Base-by-base conservation (phyloP, 2,113 vertebrate species). In the Silurus glanis region DNA sequence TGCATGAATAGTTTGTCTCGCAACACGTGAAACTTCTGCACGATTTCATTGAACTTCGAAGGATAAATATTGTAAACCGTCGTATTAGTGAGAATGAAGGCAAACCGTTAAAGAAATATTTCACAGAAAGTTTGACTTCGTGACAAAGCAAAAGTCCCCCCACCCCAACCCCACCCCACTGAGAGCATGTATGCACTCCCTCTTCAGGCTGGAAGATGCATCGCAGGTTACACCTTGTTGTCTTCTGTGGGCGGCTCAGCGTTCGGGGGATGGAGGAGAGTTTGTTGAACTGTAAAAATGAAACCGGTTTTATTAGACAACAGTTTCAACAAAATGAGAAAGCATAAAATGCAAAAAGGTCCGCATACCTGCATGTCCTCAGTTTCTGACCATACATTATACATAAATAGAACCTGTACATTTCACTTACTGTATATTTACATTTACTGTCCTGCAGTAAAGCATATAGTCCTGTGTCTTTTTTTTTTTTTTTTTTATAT, bases 211-310 rank as follows among this genome's bases (percentile, higher is more conserved):
- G 56, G 10, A 45, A 28, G n/a, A 58, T 9, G 62, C 0, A 45
- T 61, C 13, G 25, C 53, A 51, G 80, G 58, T 90, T 93, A 94
- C 87, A 94, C 94, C 13, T 64, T 82, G 2, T 95, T 94, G 83
- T 91, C 94, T 90, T 94, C 88, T 90, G 90, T 92, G 0, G 92
- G 91, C 0, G 96, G 94, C 90, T 97, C 95, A 17, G 95, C 93
- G 0, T 94, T 93, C 86, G 97, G 92, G 0, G 92, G 91, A 87
- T 96, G 94, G 88, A 96, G 94, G 0, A 94, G 94, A 8, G 95
- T 96, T 87, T 96, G 96, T 87, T 96, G 96, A 84, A 95, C 78
- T 80, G 28, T 47, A 47, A 61, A 37, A 80, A 80, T 61, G 37
- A 6, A 47, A 59, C 61, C 10, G 12, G 28, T 28, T 79, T 25